Evolutionary conservation across 2,888 invertebrate genomes (phyloP), one percentile per base, ranked within the genome.

Genomic region (Andrena haemorrhoa): DNA sequence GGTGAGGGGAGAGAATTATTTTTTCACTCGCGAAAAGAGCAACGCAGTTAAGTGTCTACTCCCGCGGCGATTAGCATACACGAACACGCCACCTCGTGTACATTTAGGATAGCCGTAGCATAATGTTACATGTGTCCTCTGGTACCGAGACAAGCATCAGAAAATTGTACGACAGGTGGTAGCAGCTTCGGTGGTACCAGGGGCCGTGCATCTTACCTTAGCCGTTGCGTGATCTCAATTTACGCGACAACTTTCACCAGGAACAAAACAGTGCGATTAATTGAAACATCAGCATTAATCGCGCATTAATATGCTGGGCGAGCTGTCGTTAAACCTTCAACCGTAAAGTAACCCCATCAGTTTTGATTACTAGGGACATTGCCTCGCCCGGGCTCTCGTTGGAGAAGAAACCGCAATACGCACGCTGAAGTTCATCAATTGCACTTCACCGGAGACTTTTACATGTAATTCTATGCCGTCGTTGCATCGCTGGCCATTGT

Each of bases 91-190:
- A 88, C 82, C 77, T 75, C 75, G 70, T 83, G 73, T 78, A 80
- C 75, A 78, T 79, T 86, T 86, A 58, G 77, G 75, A 77, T 83
- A 86, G 77, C 58, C 29, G 77, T 72, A 60, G 78, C 65, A 69
- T 70, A 82, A 79, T 75, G 83, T 84, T 85, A 86, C 85, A 88
- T 84, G 86, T 86, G 86, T 86, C 85, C 74, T 83, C 76, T 64
- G 61, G 65, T 85, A 75, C 72, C 63, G 80, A 87, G 89, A 89
- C 89, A 91, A 90, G 88, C 86, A 91, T 91, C 90, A 89, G 90
- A 87, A 90, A 91, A 90, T 91, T 88, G 88, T 88, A n/a, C 87
- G 90, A 86, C 90, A 91, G 91, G 88, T 91, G 90, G 74, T 82
- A 51, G 47, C 56, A 64, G 58, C 64, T 72, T 70, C 84, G 81